A percentile compares a stretch with the other conserved stretches of the same genome.
These are phyloP conservation scores for Channallabes apus DNA, from an alignment of 2,797 vertebrate species.

Conservation along the genomic window DNA sequence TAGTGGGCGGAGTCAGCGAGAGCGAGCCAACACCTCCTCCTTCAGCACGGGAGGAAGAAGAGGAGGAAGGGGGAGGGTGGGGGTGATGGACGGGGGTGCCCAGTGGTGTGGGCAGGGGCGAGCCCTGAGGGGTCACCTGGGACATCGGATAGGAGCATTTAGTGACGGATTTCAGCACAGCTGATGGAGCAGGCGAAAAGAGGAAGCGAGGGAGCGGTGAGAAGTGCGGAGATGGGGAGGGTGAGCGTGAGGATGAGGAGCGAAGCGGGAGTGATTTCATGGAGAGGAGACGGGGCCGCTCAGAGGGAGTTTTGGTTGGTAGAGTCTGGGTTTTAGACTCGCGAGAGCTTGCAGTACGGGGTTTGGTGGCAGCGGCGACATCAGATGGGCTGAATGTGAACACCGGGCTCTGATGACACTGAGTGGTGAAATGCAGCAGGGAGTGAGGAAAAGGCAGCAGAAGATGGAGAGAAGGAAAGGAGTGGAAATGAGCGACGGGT, in stretches of 20 bases:
- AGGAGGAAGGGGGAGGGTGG: constrained; percentile 81
- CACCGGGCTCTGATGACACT: constrained; percentile 73
- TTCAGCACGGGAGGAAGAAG: constrained; percentile 73
- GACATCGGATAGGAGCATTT: constrained; percentile 82
- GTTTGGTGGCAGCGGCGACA: constrained; percentile 61
- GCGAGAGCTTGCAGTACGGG: constrained; percentile 63
- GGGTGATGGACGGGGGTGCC: constrained; percentile 91
- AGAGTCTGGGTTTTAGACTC: constrained; percentile 89
- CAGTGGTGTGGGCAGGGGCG: constrained; percentile 87
- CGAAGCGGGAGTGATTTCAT: constrained; percentile 83
- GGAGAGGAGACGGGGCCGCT: constrained; percentile 81
- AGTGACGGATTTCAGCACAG: constrained; percentile 82
- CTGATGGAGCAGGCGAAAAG: constrained; percentile 80
- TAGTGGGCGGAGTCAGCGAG: constrained; percentile 79
- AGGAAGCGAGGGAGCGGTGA: constrained; percentile 79
- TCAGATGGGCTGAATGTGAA: constrained; percentile 68
- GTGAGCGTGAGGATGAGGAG: constrained; percentile 80
- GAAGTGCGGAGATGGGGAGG: constrained; percentile 80
- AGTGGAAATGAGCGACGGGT: constrained; percentile 63
- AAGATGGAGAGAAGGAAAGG: constrained; percentile 64
- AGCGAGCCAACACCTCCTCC: constrained; percentile 75
- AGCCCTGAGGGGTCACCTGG: constrained; percentile 88
- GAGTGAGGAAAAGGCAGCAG: constrained; percentile 56
- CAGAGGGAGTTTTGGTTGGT: constrained; percentile 80
- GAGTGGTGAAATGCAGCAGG: constrained; percentile 49